phyloP scores from a whole-genome alignment of 2,888 invertebrate genomes.

The Tetanocera ferruginea region DNA sequence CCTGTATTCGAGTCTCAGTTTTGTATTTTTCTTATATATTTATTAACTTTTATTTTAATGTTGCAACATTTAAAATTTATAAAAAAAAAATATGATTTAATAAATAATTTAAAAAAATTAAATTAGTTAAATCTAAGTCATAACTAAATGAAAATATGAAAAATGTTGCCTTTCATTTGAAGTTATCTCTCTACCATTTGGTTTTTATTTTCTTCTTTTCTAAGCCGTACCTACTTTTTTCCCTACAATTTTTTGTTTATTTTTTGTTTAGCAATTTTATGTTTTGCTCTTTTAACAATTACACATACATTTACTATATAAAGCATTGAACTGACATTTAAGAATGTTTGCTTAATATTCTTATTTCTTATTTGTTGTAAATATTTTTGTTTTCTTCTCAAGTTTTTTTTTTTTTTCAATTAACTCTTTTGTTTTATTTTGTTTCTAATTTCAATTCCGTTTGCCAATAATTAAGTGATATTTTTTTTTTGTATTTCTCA shows the following conservation, averaged over 20 bases:
- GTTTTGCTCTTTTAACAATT: slow-evolving; percentile 14
- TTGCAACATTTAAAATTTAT: neutral
- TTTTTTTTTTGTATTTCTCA: neutral
- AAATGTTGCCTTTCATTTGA: neutral
- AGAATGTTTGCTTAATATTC: neutral
- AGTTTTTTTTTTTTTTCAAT: neutral
- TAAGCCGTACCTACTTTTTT: neutral
- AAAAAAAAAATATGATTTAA: neutral
- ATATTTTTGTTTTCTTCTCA: neutral
- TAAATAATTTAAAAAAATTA: neutral
- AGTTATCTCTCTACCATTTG: neutral
- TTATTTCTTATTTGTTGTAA: neutral
- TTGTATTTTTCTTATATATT: slow-evolving; percentile 15
- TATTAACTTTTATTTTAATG: neutral
- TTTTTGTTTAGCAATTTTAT: neutral
- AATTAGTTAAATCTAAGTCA: too few species aligned
- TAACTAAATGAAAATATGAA: neutral
- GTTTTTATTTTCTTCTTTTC: neutral
- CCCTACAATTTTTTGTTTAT: neutral
- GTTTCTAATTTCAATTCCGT: slow-evolving; percentile 36
- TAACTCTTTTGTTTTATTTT: slow-evolving; percentile 52
- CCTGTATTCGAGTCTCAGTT: slow-evolving; percentile 35
- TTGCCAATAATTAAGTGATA: slow-evolving; percentile 32
- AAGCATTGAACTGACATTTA: slow-evolving; percentile 31
- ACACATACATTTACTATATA: slow-evolving; percentile 15